Conservation (phyloP, 1,140 invertebrate species). For the Prorops nasuta region DNA sequence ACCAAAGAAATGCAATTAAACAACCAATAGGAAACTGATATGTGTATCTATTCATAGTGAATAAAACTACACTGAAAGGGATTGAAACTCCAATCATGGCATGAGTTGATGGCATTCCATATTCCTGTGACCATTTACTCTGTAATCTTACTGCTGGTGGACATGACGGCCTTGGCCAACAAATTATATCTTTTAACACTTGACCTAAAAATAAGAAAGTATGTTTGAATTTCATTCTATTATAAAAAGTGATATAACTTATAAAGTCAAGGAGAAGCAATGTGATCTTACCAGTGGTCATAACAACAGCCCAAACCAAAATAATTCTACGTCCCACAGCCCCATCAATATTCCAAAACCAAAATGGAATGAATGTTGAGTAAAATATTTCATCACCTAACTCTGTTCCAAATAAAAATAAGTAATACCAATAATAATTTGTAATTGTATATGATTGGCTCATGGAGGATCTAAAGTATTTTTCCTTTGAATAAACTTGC, state of each 20-base stretch:
- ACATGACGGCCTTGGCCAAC: slow-evolving; percentile 78
- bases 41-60: slow-evolving; percentile 78
- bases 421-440: slow-evolving; percentile 84
- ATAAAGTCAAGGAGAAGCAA: slow-evolving; percentile 4
- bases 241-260: slow-evolving; percentile 5
- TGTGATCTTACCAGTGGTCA: slow-evolving; percentile 85
- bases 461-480: too few species aligned
- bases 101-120: slow-evolving; percentile 93
- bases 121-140: slow-evolving; percentile 83
- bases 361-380: slow-evolving; percentile 82
- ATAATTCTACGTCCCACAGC: slow-evolving; percentile 77
- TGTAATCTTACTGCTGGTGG: slow-evolving; percentile 82
- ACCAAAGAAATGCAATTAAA: slow-evolving; percentile 60
- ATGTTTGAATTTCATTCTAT: slow-evolving; percentile 18
- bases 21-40: slow-evolving; percentile 63
- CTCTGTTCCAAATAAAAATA: slow-evolving; percentile 80
- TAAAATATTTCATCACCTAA: slow-evolving; percentile 90
- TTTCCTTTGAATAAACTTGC: slow-evolving; percentile 7
- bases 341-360: slow-evolving; percentile 90
- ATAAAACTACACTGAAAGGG: slow-evolving; percentile 79
- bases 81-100: slow-evolving; percentile 87
- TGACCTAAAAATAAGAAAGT: slow-evolving; percentile 64
- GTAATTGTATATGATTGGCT: slow-evolving; percentile 58
- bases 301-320: slow-evolving; percentile 79
- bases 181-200: slow-evolving; percentile 82